Evolutionary conservation across 2,797 vertebrate genomes (phyloP), one percentile per base, ranked within the genome.

Genomic region (Clamator glandarius): DNA sequence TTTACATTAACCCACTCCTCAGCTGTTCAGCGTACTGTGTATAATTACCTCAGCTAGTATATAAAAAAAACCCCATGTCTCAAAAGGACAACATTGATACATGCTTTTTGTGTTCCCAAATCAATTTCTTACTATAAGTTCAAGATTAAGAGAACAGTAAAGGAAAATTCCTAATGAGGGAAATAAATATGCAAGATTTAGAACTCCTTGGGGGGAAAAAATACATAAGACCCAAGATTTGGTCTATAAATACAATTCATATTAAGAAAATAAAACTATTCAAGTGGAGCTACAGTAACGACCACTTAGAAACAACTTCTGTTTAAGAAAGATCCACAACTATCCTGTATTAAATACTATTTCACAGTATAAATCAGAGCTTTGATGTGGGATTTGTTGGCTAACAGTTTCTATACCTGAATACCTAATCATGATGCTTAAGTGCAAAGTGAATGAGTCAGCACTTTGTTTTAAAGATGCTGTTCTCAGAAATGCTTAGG

Each of bases 201-300:
- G 23, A 84, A 11, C 20, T 33, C 12, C 3, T 14, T 28, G 12
- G 28, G 29, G n/a, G 9, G 1, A 0, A 39, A 61, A 59, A 69
- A 57, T 25, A 0, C 21, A 41, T 66, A 6, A 26, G n/a, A 61
- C 51, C 42, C 42, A 28, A 57, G 2, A 72, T 67, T 63, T 75
- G 8, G 9, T 64, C 20, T 68, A 42, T 33, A 62, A 91, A 69
- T 50, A 74, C 7, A 80, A 36, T 20, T 11, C 26, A 64, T 83
- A 80, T 82, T 46, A 83, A 76, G 48, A 87, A 84, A 75, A 73
- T 50, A 39, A 44, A 82, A 88, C 20, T 8, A 75, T 20, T 66
- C 17, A 26, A 44, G 11, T 9, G 39, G 8, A 59, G 12, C 15
- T 76, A 52, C 9, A 44, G 16, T 24, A 68, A 83, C 0, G 1